A percentile compares a stretch with the other conserved stretches of the same genome.
These are phyloP conservation scores for Dryadula phaetusa DNA, from an alignment of 2,888 invertebrate genomes.

Conservation along the genomic window DNA sequence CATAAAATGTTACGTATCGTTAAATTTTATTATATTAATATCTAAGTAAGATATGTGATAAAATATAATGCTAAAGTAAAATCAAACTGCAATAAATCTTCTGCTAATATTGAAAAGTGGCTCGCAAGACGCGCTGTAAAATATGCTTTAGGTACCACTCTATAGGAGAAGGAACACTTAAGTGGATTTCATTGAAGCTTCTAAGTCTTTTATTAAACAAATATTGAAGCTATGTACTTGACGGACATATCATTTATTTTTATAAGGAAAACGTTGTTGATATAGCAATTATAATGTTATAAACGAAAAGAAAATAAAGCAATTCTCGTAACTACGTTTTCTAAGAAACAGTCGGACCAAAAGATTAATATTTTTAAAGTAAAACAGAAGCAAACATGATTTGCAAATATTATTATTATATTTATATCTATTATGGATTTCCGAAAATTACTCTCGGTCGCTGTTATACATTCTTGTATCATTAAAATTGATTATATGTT, in stretches of 20 bases:
- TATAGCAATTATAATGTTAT: not conserved
- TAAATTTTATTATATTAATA: not conserved
- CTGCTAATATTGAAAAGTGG: conserved; percentile 29
- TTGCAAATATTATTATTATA: too few species aligned
- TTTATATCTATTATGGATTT: too few species aligned
- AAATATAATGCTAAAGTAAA: conserved; percentile 21
- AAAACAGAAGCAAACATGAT: too few species aligned
- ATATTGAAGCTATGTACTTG: conserved; percentile 1
- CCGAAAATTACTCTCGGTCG: too few species aligned
- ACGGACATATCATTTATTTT: not conserved
- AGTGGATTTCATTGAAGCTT: conserved; percentile 23
- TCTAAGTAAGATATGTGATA: conserved; percentile 11
- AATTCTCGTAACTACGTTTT: not conserved
- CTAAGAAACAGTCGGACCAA: too few species aligned
- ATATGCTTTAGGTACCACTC: conserved; percentile 29
- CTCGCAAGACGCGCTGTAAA: conserved; percentile 23
- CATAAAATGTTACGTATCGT: not conserved
- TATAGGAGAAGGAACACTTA: conserved; percentile 19
- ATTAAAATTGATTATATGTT: too few species aligned
- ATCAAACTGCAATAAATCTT: conserved; percentile 28
- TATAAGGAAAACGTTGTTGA: not conserved
- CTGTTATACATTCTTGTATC: too few species aligned
- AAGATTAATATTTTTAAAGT: too few species aligned
- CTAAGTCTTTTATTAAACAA: conserved; percentile 24
- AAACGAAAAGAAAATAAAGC: not conserved